These are phyloP conservation scores for Parochlus steinenii DNA, from an alignment of 2,888 invertebrate genomes.

Conservation along the genomic window DNA sequence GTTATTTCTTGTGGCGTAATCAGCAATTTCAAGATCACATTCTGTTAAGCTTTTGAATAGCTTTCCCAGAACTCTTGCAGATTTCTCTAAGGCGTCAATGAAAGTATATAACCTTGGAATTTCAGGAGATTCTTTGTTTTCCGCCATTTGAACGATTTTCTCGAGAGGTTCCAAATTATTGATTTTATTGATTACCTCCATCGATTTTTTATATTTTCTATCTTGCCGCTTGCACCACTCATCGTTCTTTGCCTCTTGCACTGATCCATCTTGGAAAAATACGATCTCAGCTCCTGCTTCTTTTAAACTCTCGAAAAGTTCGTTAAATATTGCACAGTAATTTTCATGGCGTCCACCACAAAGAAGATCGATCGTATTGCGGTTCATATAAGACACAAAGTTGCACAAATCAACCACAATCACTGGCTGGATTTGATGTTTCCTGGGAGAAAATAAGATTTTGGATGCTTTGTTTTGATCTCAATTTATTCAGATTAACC, in stretches of 20 bases:
- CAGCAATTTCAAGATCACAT: conserved; percentile 7
- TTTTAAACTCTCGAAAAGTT: too few species aligned
- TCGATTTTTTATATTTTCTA: background rate
- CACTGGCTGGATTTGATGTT: too few species aligned
- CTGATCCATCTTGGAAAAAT: conserved; percentile 1
- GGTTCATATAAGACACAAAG: too few species aligned
- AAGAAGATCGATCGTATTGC: background rate
- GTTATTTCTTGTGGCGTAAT: background rate
- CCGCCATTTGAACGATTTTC: background rate
- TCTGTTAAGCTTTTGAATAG: background rate
- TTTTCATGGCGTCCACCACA: conserved; percentile 1
- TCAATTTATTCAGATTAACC: too few species aligned
- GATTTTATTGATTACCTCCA: background rate
- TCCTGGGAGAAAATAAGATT: too few species aligned
- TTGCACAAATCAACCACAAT: too few species aligned
- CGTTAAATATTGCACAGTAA: background rate
- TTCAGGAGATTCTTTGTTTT: background rate
- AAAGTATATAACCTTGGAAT: background rate
- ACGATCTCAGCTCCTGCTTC: background rate
- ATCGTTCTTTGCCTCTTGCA: background rate
- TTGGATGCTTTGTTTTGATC: too few species aligned
- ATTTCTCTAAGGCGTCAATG: background rate
- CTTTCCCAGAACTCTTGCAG: too few species aligned
- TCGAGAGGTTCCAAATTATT: background rate
- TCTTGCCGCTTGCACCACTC: background rate